Conservation (phyloP, 2,888 invertebrate genomes). For the Hemicrepidius hirtus region DNA sequence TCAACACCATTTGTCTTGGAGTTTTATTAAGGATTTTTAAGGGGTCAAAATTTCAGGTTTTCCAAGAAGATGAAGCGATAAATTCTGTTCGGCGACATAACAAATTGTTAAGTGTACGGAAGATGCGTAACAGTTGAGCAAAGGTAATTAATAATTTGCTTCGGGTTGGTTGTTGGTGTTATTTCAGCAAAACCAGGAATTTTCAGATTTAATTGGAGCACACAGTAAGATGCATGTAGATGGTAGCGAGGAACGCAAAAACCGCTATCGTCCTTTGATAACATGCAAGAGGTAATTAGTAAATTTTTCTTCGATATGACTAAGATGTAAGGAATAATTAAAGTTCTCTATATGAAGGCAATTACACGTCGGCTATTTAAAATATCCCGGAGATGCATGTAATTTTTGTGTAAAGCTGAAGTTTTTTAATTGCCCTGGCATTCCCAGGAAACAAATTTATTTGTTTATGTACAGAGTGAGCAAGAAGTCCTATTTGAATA, state of each 20-base stretch:
- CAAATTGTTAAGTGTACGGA: slow-evolving; percentile 24
- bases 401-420: slow-evolving; percentile 20
- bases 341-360: slow-evolving; percentile 9
- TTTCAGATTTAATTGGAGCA: slow-evolving; percentile 22
- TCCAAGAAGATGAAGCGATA: slow-evolving; percentile 20
- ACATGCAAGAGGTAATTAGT: slow-evolving; percentile 22
- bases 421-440: slow-evolving; percentile 14
- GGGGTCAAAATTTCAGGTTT: slow-evolving; percentile 16
- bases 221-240: background rate
- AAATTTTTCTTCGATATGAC: slow-evolving; percentile 14
- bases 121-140: slow-evolving; percentile 22
- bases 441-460: slow-evolving; percentile 11
- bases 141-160: slow-evolving; percentile 12
- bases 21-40: slow-evolving; percentile 16
- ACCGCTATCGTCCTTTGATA: slow-evolving; percentile 24
- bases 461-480: slow-evolving; percentile 11
- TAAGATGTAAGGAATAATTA: slow-evolving; percentile 27
- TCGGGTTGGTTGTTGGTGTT: slow-evolving; percentile 4
- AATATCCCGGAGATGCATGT: slow-evolving; percentile 19
- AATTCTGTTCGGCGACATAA: slow-evolving; percentile 10
- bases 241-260: slow-evolving; percentile 13
- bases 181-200: slow-evolving; percentile 6
- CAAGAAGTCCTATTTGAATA: slow-evolving; percentile 4
- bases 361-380: slow-evolving; percentile 21
- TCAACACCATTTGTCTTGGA: slow-evolving; percentile 9